A percentile compares a stretch with the other conserved stretches of the same genome.
phyloP scores from a whole-genome alignment of 2,113 vertebrate species.

The Eptatretus burgeri region DNA sequence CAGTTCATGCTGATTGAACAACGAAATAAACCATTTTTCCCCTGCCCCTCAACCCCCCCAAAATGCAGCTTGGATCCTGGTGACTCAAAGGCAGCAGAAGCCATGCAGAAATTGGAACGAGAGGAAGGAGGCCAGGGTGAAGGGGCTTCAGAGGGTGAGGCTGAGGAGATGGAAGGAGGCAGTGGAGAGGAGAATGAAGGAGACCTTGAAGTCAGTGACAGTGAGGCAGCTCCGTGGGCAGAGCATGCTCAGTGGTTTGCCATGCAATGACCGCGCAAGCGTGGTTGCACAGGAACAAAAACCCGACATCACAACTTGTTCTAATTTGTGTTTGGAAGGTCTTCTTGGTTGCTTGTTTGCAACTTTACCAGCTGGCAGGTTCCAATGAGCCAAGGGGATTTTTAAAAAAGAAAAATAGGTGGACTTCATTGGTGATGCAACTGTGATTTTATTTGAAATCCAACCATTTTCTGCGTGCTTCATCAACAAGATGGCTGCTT shows the following conservation, averaged over 20 bases:
- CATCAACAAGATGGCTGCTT: no score
- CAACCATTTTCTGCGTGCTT: no score
- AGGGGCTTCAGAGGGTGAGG: slow-evolving; percentile 78
- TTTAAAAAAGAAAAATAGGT: not conserved
- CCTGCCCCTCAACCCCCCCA: not conserved
- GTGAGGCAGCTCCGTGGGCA: slow-evolving; percentile 83
- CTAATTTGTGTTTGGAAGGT: no score
- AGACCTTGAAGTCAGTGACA: slow-evolving; percentile 87
- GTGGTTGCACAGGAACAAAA: not conserved
- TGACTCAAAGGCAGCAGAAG: slow-evolving; percentile 86
- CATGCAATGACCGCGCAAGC: slow-evolving; percentile 38
- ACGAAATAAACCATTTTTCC: not conserved
- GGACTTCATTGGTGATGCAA: not conserved
- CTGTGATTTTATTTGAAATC: not conserved
- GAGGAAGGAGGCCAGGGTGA: slow-evolving; percentile 83
- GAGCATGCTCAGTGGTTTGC: slow-evolving; percentile 98
- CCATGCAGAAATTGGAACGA: slow-evolving; percentile 98
- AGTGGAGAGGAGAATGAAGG: slow-evolving; percentile 89
- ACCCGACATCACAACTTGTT: not conserved
- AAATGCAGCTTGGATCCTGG: slow-evolving; percentile 57
- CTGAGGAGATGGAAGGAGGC: slow-evolving; percentile 84
- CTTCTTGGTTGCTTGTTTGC: not conserved
- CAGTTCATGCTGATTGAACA: not conserved
- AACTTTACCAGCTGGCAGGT: not conserved
- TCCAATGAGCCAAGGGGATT: not conserved